These are phyloP conservation scores for Drosophila monieri DNA, from an alignment of 2,888 invertebrate species.

Conservation along the genomic window DNA sequence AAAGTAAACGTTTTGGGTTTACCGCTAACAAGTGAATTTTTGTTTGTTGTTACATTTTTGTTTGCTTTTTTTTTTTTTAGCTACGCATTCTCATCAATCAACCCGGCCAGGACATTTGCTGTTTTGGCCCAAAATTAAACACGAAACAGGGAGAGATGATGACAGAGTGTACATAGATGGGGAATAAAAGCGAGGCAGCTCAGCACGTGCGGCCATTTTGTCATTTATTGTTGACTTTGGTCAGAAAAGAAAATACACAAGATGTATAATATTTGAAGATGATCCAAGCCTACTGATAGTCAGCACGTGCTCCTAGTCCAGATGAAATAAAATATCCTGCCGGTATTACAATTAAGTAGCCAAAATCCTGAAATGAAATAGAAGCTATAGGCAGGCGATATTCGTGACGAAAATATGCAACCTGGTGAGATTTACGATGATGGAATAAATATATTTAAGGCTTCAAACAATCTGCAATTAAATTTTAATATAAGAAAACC, in stretches of 20 bases:
- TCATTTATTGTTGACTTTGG: conserved; percentile 57
- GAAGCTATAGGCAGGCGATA: background rate
- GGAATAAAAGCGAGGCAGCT: background rate
- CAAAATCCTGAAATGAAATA: background rate
- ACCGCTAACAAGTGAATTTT: conserved; percentile 68
- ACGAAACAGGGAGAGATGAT: background rate
- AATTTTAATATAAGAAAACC: conserved; percentile 8
- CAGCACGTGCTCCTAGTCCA: conserved; percentile 32
- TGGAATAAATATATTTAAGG: background rate
- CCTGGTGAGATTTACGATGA: background rate
- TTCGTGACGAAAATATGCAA: conserved; percentile 25
- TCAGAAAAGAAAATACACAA: conserved; percentile 37
- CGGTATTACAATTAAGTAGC: conserved; percentile 29
- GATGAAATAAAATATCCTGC: conserved; percentile 28
- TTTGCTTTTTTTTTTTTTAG: background rate
- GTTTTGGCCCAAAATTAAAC: conserved; percentile 54
- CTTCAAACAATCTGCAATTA: conserved; percentile 7
- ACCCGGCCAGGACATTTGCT: conserved; percentile 44
- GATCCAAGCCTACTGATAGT: conserved; percentile 27
- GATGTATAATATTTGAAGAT: conserved; percentile 44
- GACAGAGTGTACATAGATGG: background rate
- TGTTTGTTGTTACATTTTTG: background rate
- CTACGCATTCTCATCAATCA: conserved; percentile 58
- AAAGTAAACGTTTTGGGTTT: conserved; percentile 26
- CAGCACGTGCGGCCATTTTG: conserved; percentile 66